Conservation (phyloP, 1,140 invertebrate genomes). For the Scaptomyza montana region DNA sequence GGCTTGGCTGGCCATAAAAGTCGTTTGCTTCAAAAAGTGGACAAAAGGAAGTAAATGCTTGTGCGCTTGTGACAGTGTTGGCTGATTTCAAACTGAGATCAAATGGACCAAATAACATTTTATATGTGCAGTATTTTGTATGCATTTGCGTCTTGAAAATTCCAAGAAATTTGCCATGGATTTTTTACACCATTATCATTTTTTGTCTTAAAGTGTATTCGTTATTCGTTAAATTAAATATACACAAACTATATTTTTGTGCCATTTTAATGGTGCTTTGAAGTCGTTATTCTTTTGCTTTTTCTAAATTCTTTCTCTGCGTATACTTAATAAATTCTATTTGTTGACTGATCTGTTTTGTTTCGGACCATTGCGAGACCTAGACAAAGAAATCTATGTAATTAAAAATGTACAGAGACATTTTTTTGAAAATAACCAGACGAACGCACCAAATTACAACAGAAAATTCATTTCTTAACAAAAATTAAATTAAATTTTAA, state of each 20-base stretch:
- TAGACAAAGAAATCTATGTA: constrained; percentile 28
- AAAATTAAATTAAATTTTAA: constrained; percentile 79
- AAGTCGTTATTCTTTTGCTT: too few species aligned
- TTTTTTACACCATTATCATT: not conserved
- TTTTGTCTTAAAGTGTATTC: too few species aligned
- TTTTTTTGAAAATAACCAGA: constrained; percentile 40
- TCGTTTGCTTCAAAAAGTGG: constrained; percentile 22
- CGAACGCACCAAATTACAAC: constrained; percentile 22
- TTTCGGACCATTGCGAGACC: constrained; percentile 11
- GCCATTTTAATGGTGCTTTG: not conserved
- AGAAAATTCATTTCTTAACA: constrained; percentile 59
- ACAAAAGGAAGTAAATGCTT: constrained; percentile 35
- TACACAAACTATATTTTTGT: too few species aligned
- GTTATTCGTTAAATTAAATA: too few species aligned
- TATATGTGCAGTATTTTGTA: not conserved
- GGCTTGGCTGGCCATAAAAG: constrained; percentile 44
- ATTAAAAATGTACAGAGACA: constrained; percentile 26
- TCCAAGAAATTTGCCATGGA: not conserved
- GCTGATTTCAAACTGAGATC: constrained; percentile 3
- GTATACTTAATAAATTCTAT: not conserved
- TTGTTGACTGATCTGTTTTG: not conserved
- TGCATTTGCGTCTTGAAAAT: constrained; percentile 5
- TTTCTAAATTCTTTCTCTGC: not conserved
- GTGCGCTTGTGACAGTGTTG: not conserved
- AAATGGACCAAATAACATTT: constrained; percentile 17